A percentile compares a stretch with the other conserved stretches of the same genome.
These are phyloP conservation scores for Physocephala rufipes DNA, from an alignment of 2,888 invertebrate species.

Conservation along the genomic window DNA sequence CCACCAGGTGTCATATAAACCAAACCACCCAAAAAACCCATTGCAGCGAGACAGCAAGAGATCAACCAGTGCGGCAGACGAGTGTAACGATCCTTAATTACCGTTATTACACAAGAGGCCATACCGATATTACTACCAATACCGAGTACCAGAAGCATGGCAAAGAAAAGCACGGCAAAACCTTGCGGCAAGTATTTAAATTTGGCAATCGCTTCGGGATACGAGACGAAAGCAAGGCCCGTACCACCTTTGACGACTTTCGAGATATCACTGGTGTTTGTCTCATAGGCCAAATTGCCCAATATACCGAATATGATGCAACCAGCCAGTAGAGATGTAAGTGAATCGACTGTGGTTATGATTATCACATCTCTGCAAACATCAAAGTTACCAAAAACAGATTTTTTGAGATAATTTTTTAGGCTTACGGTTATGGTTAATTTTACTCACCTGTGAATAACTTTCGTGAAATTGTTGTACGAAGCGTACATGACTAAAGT, in stretches of 20 bases:
- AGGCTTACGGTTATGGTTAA: background rate
- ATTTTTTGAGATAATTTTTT: background rate
- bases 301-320: conserved; percentile 86
- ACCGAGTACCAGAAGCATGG: conserved; percentile 69
- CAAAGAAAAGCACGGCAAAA: conserved; percentile 69
- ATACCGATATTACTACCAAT: conserved; percentile 68
- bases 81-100: conserved; percentile 67
- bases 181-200: conserved; percentile 69
- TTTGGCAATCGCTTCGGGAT: conserved; percentile 70
- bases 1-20: conserved; percentile 77
- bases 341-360: conserved; percentile 82
- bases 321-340: conserved; percentile 83
- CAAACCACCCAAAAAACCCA: conserved; percentile 71
- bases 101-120: conserved; percentile 66
- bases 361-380: conserved; percentile 78
- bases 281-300: conserved; percentile 79
- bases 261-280: conserved; percentile 69
- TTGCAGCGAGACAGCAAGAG: conserved; percentile 63
- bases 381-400: background rate
- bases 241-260: conserved; percentile 78
- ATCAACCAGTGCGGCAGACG: conserved; percentile 67
- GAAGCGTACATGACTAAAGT: conserved; percentile 72
- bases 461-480: conserved; percentile 71
- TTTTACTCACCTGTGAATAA: conserved; percentile 67
- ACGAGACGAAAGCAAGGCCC: conserved; percentile 83